phyloP scores from a whole-genome alignment of 2,113 vertebrate species.

The Notothenia coriiceps region DNA sequence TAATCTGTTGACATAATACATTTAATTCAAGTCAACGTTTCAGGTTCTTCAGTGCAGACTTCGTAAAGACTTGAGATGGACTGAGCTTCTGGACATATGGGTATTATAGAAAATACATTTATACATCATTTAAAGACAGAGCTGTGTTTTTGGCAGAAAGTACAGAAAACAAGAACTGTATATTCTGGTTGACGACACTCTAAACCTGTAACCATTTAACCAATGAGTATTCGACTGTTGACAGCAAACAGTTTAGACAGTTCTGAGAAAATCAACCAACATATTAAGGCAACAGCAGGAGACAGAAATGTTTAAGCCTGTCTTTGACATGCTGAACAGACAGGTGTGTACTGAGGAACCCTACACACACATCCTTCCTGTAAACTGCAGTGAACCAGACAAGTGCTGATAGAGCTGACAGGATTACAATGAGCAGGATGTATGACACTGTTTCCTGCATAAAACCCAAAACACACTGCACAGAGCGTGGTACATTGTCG shows the following conservation, averaged over 20 bases:
- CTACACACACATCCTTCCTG: slow-evolving; percentile 25
- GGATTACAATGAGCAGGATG: slow-evolving; percentile 26
- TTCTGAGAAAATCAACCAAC: background rate
- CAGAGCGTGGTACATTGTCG: slow-evolving; percentile 1
- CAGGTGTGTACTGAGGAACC: background rate
- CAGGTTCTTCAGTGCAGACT: no score
- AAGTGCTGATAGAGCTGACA: slow-evolving; percentile 48
- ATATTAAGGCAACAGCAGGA: slow-evolving; percentile 14
- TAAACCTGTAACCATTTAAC: slow-evolving; percentile 2
- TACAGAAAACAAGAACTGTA: background rate
- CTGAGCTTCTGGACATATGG: background rate
- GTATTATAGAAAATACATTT: background rate
- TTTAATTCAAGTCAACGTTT: no score
- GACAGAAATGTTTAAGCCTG: background rate
- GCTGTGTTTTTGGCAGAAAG: background rate
- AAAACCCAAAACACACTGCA: slow-evolving; percentile 18
- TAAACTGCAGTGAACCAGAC: background rate
- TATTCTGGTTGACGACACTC: background rate
- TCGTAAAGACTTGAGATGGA: background rate
- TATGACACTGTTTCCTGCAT: slow-evolving; percentile 41
- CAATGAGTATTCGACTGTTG: background rate
- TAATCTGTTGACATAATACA: no score
- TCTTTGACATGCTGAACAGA: slow-evolving; percentile 21
- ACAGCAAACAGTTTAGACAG: background rate
- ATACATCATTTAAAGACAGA: no score